A percentile compares a stretch with the other conserved stretches of the same genome.
Evolutionary conservation across 2,888 invertebrate species (phyloP).

Genomic region (Dinocampus coccinellae): DNA sequence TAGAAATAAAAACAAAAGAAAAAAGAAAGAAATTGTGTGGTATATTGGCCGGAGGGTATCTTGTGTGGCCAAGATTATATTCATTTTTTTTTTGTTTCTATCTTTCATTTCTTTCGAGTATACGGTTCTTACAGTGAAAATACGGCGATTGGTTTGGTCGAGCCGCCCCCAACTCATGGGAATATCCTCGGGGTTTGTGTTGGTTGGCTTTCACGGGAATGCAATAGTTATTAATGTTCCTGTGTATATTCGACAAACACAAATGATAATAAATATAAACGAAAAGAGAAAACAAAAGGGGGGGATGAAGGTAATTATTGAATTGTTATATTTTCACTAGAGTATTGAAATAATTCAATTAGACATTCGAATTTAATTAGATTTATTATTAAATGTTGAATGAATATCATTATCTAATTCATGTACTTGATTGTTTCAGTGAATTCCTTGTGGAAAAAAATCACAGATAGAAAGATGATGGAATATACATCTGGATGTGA

Average conservation of each 20-base stretch:
- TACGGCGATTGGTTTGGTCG: background rate
- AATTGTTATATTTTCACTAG: too few relatives aligned
- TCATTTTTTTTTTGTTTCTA: background rate
- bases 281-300: background rate
- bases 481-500: background rate
- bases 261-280: background rate
- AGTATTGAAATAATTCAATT: too few relatives aligned
- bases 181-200: conserved; percentile 56
- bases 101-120: background rate
- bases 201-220: conserved; percentile 52
- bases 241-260: conserved; percentile 9
- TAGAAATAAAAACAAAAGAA: background rate
- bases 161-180: conserved; percentile 64
- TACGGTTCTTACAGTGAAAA: background rate
- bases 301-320: too few relatives aligned
- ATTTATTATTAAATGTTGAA: background rate
- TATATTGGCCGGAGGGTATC: background rate
- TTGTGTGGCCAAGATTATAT: background rate
- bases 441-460: background rate
- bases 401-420: too few relatives aligned
- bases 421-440: background rate
- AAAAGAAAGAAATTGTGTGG: background rate
- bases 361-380: background rate
- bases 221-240: conserved; percentile 34
- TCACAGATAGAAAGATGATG: background rate